A percentile compares a stretch with the other conserved stretches of the same genome.
Conservation (phyloP, 1,140 invertebrate genomes). For the Pollicipes pollicipes region DNA sequence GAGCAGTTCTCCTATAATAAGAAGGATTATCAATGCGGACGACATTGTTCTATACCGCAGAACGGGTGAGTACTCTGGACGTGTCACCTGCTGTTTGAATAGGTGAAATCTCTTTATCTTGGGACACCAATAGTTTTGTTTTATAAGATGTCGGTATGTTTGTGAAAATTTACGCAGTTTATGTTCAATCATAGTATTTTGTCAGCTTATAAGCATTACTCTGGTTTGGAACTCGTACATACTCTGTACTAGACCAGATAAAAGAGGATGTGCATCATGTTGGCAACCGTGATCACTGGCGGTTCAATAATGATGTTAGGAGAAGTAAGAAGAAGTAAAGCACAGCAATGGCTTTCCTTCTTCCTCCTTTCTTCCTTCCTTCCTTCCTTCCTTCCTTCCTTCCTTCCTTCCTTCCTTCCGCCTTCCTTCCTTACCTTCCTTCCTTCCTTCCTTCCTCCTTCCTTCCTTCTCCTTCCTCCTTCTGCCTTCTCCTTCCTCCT, state of each 20-base stretch:
- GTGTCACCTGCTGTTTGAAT: too few relatives aligned
- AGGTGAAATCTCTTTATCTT: too few relatives aligned
- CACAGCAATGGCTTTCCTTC: constrained; percentile 53
- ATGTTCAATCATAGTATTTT: too few relatives aligned
- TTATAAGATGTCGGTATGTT: too few relatives aligned
- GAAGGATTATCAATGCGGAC: not conserved
- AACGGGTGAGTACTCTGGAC: too few relatives aligned
- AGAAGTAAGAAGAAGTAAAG: constrained; percentile 52
- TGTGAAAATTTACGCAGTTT: too few relatives aligned
- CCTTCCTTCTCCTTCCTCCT: not conserved
- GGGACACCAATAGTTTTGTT: too few relatives aligned
- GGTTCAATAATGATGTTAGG: constrained; percentile 11
- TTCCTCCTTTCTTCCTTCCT: constrained; percentile 25
- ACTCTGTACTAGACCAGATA: too few relatives aligned
- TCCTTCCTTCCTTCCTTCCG: not conserved
- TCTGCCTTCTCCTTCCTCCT: not conserved
- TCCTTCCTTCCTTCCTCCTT: not conserved
- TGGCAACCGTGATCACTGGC: too few relatives aligned
- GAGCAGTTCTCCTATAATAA: not conserved
- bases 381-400: not conserved
- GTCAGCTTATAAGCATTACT: too few relatives aligned
- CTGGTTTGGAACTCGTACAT: too few relatives aligned
- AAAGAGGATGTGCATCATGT: too few relatives aligned
- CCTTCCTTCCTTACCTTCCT: not conserved
- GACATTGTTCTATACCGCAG: not conserved